Conservation (phyloP, 2,797 vertebrate genomes). For the Ciconia nigra region DNA sequence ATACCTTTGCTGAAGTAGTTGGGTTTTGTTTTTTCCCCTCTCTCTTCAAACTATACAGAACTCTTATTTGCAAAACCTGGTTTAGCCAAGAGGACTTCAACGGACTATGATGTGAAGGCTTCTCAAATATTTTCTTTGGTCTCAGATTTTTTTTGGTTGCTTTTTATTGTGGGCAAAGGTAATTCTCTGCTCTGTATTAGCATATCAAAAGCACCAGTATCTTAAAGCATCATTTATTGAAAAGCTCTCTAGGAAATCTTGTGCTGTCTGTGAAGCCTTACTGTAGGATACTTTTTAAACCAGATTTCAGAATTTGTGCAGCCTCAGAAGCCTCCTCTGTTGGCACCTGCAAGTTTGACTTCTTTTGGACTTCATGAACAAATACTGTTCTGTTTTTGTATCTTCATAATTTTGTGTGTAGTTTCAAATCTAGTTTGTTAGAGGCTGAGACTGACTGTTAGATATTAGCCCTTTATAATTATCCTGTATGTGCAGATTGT, state of each 20-base stretch:
- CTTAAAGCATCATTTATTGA: slow-evolving; percentile 18
- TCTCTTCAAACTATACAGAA: slow-evolving; percentile 51
- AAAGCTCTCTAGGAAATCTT: slow-evolving; percentile 46
- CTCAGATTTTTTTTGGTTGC: slow-evolving; percentile 4
- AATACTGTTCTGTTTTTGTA: slow-evolving; percentile 62
- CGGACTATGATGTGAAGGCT: slow-evolving; percentile 57
- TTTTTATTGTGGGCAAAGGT: slow-evolving; percentile 45
- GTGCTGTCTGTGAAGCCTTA: slow-evolving; percentile 63
- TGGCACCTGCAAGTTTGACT: slow-evolving; percentile 58
- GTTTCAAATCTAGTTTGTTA: slow-evolving; percentile 38
- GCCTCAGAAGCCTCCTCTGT: slow-evolving; percentile 45
- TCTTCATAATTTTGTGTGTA: slow-evolving; percentile 53
- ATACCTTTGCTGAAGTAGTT: slow-evolving; percentile 22
- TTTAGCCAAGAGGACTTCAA: slow-evolving; percentile 72
- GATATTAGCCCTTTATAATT: slow-evolving; percentile 55
- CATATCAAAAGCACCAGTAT: neutral
- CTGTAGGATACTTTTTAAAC: slow-evolving; percentile 42
- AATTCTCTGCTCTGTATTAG: slow-evolving; percentile 34
- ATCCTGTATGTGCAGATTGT: slow-evolving; percentile 71
- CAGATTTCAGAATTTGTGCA: slow-evolving; percentile 53
- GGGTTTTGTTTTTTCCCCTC: slow-evolving; percentile 47
- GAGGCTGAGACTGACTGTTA: slow-evolving; percentile 60
- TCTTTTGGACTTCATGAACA: slow-evolving; percentile 66
- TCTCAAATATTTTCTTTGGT: slow-evolving; percentile 34
- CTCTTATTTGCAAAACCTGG: slow-evolving; percentile 43